phyloP scores from a whole-genome alignment of 2,888 invertebrate genomes.

The Chorisops tibialis region DNA sequence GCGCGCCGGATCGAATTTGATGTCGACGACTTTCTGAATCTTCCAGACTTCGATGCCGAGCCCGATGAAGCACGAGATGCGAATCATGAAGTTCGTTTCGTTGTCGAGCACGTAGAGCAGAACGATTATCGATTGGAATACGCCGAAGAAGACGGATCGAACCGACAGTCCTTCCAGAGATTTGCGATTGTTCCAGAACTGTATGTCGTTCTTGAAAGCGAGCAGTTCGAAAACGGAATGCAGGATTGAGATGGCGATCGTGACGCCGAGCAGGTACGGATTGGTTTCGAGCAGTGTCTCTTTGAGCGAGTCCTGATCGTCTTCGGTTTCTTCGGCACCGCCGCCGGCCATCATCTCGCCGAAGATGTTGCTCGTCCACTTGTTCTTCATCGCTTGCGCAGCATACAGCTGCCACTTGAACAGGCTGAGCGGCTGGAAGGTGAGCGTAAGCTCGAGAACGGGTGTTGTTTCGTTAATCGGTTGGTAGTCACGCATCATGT shows the following conservation, averaged over 20 bases:
- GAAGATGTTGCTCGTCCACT: conserved; percentile 66
- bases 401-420: conserved; percentile 99
- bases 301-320: conserved; percentile 85
- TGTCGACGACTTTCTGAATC: conserved; percentile 92
- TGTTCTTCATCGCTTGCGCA: conserved; percentile 90
- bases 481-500: conserved; percentile 90
- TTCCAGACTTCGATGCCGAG: conserved; percentile 98
- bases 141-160: conserved; percentile 96
- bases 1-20: conserved; percentile 71
- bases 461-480: conserved; percentile 84
- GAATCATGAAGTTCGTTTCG: conserved; percentile 95
- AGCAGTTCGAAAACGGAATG: conserved; percentile 98
- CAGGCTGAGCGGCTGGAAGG: conserved; percentile 86
- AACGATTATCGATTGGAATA: conserved; percentile 94
- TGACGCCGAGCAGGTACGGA: conserved; percentile 88
- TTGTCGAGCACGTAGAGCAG: conserved; percentile 96
- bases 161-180: conserved; percentile 97
- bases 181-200: conserved; percentile 98
- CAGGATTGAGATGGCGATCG: conserved; percentile 86
- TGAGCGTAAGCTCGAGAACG: conserved; percentile 66
- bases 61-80: conserved; percentile 91
- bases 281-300: conserved; percentile 96
- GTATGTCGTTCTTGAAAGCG: conserved; percentile 99
- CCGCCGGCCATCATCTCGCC: conserved; percentile 65
- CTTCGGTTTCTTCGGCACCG: conserved; percentile 72